phyloP scores from a whole-genome alignment of 2,797 vertebrate species.

The Lacerta agilis region DNA sequence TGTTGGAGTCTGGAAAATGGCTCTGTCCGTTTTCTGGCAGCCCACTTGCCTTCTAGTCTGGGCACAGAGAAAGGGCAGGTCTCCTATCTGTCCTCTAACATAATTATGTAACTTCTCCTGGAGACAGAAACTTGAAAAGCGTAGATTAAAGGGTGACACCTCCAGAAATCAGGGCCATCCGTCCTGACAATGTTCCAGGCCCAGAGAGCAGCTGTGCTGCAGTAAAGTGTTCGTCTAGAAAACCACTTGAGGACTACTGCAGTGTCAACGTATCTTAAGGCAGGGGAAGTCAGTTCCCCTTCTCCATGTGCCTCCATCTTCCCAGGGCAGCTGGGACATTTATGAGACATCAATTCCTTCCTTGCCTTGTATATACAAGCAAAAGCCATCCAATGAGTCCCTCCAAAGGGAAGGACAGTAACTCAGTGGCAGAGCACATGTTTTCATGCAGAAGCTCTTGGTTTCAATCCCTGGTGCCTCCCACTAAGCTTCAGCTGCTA shows the following conservation, averaged over 20 bases:
- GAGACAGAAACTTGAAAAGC: neutral
- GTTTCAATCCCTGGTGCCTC: neutral
- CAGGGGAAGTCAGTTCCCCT: neutral
- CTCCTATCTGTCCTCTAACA: neutral
- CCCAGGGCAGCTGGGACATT: neutral
- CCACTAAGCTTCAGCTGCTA: neutral
- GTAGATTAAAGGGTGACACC: neutral
- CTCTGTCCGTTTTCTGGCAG: neutral
- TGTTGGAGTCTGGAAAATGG: neutral
- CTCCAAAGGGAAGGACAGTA: neutral
- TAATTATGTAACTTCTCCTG: neutral
- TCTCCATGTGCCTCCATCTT: neutral
- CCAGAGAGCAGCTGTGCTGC: neutral
- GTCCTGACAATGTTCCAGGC: neutral
- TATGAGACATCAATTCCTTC: neutral
- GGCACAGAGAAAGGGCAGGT: neutral
- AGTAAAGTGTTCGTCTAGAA: neutral
- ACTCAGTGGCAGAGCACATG: neutral
- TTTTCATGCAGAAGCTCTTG: neutral
- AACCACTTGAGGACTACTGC: neutral
- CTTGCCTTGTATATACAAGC: neutral
- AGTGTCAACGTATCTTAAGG: neutral
- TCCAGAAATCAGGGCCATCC: neutral
- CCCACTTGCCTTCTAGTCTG: neutral
- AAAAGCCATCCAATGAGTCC: neutral